Evolutionary conservation across 2,113 vertebrate genomes (phyloP).

Genomic region (Pteronura brasiliensis): DNA sequence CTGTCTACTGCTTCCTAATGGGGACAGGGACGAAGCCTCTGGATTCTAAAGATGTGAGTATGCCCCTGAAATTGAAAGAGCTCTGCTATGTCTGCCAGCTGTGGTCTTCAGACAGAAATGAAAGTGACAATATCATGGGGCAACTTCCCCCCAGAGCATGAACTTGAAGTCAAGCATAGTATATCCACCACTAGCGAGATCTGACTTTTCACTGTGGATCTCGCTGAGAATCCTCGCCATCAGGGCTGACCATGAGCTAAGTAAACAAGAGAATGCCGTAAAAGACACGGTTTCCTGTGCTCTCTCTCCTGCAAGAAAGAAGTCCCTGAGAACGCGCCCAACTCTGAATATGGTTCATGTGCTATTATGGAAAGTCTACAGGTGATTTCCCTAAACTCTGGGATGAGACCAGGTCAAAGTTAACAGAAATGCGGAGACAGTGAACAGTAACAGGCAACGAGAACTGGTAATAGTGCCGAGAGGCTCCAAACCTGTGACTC

Average conservation of each 20-base stretch:
- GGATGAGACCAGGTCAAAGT: neutral
- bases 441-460: neutral
- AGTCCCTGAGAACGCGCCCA: accelerated
- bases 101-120: neutral
- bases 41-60: neutral
- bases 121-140: neutral
- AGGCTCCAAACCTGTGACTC: neutral
- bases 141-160: neutral
- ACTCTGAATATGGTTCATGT: neutral
- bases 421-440: neutral
- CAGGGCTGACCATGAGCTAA: neutral
- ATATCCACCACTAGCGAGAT: neutral
- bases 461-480: neutral
- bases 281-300: neutral
- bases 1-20: neutral
- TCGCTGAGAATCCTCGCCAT: neutral
- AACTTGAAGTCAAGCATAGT: neutral
- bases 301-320: neutral
- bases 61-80: neutral
- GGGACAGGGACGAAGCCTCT: neutral
- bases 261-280: neutral
- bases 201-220: neutral
- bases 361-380: neutral
- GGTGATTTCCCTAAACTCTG: neutral
- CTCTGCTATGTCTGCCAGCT: neutral